Percentiles rank a stretch among this genome's conserved stretches.
Conservation (phyloP, 1,140 invertebrate species). For the Cotesia vestalis region DNA sequence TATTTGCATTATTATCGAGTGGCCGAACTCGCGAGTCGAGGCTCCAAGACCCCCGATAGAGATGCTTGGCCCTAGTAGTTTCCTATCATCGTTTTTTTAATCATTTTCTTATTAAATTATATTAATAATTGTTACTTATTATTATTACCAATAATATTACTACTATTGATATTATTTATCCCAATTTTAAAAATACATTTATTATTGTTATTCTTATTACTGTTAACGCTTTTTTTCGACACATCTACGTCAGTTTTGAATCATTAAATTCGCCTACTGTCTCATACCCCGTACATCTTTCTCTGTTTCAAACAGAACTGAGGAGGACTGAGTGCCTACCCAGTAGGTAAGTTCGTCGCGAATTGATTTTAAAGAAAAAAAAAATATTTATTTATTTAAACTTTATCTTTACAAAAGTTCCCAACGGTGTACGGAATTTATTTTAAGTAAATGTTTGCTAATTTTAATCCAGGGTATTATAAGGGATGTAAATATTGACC, state of each 20-base stretch:
- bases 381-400: conserved; percentile 1
- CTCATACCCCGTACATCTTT: conserved; percentile 64
- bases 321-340: conserved; percentile 64
- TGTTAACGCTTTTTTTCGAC: conserved; percentile 37
- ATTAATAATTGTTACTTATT: no score
- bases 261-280: conserved; percentile 55
- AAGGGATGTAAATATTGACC: no score
- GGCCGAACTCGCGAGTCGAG: conserved; percentile 28
- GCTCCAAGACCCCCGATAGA: conserved; percentile 31
- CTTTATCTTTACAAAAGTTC: not conserved
- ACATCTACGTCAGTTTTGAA: conserved; percentile 41
- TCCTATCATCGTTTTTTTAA: conserved; percentile 26
- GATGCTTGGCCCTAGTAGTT: conserved; percentile 15
- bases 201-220: not conserved
- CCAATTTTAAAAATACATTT: conserved; percentile 22
- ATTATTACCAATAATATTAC: not conserved
- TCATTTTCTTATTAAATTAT: conserved; percentile 39
- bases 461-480: no score
- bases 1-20: not conserved
- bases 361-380: conserved; percentile 46
- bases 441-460: conserved; percentile 50
- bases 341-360: conserved; percentile 63
- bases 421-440: conserved; percentile 12
- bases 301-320: conserved; percentile 66
- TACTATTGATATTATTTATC: conserved; percentile 39